These are phyloP conservation scores for Perizoma affinitatum DNA, from an alignment of 2,888 invertebrate species.

Conservation along the genomic window DNA sequence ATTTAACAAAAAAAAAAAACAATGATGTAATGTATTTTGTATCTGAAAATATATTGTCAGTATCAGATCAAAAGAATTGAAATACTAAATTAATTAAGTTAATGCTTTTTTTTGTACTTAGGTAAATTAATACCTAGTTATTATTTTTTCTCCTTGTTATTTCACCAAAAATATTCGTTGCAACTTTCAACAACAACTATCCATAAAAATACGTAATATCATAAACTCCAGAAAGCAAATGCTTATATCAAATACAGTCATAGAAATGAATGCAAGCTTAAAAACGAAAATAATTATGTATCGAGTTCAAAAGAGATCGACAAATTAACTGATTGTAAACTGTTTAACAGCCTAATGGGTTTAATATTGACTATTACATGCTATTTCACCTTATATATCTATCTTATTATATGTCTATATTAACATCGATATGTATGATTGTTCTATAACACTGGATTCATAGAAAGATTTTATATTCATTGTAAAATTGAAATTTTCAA, in stretches of 20 bases:
- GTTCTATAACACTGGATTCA: conserved; percentile 71
- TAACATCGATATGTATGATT: conserved; percentile 84
- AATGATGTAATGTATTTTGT: too few species aligned
- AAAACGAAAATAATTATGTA: conserved; percentile 25
- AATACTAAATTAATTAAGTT: too few species aligned
- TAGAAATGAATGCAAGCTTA: conserved; percentile 33
- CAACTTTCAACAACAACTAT: conserved; percentile 41
- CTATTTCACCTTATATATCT: conserved; percentile 62
- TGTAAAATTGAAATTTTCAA: conserved; percentile 58
- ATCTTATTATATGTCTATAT: conserved; percentile 63
- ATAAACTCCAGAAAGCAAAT: conserved; percentile 41
- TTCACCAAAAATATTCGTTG: conserved; percentile 37
- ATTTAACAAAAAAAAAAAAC: too few species aligned
- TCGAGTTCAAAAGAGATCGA: conserved; percentile 37
- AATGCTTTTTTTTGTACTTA: too few species aligned
- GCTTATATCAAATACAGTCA: conserved; percentile 27
- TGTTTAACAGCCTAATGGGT: conserved; percentile 77
- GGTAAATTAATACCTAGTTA: neutral
- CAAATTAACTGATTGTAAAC: conserved; percentile 55
- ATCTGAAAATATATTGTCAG: too few species aligned
- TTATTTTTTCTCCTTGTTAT: conserved; percentile 12
- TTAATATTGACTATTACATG: conserved; percentile 77
- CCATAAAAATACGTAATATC: conserved; percentile 37
- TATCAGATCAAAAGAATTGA: too few species aligned
- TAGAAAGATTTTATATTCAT: conserved; percentile 53